phyloP scores from a whole-genome alignment of 1,140 invertebrate genomes.

The Maniola jurtina region DNA sequence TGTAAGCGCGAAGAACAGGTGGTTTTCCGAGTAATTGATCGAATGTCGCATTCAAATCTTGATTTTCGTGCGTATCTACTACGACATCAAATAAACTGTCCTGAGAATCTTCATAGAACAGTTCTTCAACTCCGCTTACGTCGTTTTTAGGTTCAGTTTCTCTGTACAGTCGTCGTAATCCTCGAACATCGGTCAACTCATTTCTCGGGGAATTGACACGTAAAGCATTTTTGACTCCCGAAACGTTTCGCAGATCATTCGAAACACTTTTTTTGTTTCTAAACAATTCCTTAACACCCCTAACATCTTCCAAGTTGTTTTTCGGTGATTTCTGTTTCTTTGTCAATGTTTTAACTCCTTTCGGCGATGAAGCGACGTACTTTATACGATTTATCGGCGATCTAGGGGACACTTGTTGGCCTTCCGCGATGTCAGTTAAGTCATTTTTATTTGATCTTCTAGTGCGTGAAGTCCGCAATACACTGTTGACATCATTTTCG shows the following conservation, averaged over 20 bases:
- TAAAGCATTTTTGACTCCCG: conserved; percentile 56
- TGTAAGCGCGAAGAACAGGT: conserved; percentile 47
- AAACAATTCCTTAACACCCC: conserved; percentile 60
- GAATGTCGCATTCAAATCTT: conserved; percentile 45
- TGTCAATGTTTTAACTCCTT: conserved; percentile 56
- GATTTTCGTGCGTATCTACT: conserved; percentile 23
- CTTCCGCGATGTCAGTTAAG: conserved; percentile 61
- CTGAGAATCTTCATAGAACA: conserved; percentile 29
- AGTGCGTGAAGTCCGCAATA: conserved; percentile 54
- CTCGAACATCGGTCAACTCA: conserved; percentile 57
- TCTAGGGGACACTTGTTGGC: conserved; percentile 60
- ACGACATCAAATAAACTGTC: too few relatives aligned
- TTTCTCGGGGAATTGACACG: conserved; percentile 47
- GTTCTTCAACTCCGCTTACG: conserved; percentile 56
- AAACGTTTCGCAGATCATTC: conserved; percentile 59
- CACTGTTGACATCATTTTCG: conserved; percentile 62
- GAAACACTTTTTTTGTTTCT: conserved; percentile 43
- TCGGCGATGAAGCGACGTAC: conserved; percentile 60
- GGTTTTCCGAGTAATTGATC: conserved; percentile 54
- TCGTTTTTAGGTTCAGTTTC: conserved; percentile 36
- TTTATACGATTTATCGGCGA: conserved; percentile 65
- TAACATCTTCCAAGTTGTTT: conserved; percentile 61
- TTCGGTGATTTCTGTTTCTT: conserved; percentile 42
- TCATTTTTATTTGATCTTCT: conserved; percentile 65
- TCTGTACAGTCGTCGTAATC: conserved; percentile 56